These are phyloP conservation scores for Bufo bufo DNA, from an alignment of 2,113 vertebrate genomes.

Conservation along the genomic window DNA sequence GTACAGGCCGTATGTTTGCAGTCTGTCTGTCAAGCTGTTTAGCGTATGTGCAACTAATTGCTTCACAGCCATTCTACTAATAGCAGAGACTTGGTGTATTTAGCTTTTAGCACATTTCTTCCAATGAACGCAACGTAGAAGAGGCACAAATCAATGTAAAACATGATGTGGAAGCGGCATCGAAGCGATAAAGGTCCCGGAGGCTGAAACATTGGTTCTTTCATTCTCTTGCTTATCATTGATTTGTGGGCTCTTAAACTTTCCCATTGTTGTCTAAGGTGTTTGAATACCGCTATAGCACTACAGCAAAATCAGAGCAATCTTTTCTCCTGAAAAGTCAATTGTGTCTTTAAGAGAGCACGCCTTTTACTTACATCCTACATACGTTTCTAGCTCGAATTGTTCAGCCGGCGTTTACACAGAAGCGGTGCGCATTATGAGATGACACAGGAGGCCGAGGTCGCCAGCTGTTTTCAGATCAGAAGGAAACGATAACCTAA, in stretches of 20 bases:
- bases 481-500: constrained; percentile 2
- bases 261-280: neutral
- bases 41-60: constrained; percentile 9
- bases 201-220: constrained; percentile 27
- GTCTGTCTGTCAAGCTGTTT: neutral
- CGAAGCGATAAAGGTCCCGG: neutral
- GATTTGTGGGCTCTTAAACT: constrained; percentile 38
- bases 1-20: neutral
- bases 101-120: constrained; percentile 28
- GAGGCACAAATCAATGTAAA: constrained; percentile 32
- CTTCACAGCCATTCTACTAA: constrained; percentile 12
- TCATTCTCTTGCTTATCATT: constrained; percentile 36
- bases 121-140: neutral
- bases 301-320: neutral
- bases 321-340: neutral
- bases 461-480: constrained; percentile 20
- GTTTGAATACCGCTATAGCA: too few relatives aligned
- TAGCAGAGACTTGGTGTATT: constrained; percentile 11
- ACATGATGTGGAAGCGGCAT: constrained; percentile 29
- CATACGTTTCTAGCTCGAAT: neutral
- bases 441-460: neutral
- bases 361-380: neutral
- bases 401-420: neutral
- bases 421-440: neutral
- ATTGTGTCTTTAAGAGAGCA: constrained; percentile 5